Conservation (phyloP, 2,888 invertebrate genomes). For the Xestia xanthographa region DNA sequence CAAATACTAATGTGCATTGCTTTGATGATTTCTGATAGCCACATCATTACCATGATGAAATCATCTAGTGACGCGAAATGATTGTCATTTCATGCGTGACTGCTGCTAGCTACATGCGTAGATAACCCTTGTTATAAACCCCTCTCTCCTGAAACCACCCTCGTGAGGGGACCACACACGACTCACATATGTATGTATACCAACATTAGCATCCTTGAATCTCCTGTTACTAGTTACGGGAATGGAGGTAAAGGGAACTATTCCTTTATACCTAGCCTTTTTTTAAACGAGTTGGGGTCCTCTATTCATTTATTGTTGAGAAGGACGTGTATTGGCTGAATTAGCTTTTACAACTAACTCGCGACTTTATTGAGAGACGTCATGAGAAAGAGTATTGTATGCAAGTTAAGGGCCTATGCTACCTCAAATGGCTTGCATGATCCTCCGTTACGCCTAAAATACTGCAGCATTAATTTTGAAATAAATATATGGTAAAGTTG, state of each 20-base stretch:
- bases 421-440: no score
- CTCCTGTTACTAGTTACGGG: slow-evolving; percentile 35
- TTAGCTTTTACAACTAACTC: not conserved
- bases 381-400: not conserved
- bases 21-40: not conserved
- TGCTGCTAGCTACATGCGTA: slow-evolving; percentile 26
- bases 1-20: not conserved
- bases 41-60: slow-evolving; percentile 3
- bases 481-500: no score
- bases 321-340: not conserved
- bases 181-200: slow-evolving; percentile 17
- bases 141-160: slow-evolving; percentile 32
- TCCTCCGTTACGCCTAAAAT: no score
- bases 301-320: not conserved
- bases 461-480: no score
- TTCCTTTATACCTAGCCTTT: slow-evolving; percentile 16
- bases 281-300: not conserved
- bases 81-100: slow-evolving; percentile 37
- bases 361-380: not conserved
- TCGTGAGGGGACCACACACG: slow-evolving; percentile 33
- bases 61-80: slow-evolving; percentile 39
- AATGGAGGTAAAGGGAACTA: not conserved
- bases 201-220: slow-evolving; percentile 31
- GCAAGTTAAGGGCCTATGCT: no score
- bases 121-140: slow-evolving; percentile 44